These are phyloP conservation scores for Catonia carolina DNA, from an alignment of 2,888 invertebrate genomes.

Conservation along the genomic window DNA sequence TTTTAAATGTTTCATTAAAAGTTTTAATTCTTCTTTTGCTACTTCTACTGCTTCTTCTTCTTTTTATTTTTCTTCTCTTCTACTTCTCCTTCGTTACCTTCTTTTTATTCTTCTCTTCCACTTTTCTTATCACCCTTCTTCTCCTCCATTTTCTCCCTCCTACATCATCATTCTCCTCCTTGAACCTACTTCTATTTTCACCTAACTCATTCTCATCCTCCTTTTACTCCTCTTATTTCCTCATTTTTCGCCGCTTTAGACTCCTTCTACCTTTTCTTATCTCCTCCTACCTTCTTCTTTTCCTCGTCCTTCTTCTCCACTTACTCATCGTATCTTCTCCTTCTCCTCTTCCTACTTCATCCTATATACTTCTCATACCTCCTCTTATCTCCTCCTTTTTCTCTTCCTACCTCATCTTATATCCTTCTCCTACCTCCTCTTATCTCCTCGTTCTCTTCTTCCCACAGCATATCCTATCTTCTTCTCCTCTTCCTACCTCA, in stretches of 20 bases:
- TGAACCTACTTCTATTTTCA: background rate
- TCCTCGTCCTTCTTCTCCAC: background rate
- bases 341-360: background rate
- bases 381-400: background rate
- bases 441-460: background rate
- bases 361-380: background rate
- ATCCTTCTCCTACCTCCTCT: background rate
- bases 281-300: background rate
- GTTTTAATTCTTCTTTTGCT: background rate
- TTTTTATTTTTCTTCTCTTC: background rate
- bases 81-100: background rate
- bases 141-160: background rate
- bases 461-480: background rate
- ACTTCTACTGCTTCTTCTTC: background rate
- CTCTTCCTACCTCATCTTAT: background rate
- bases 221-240: background rate
- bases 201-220: background rate
- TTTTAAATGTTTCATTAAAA: too few relatives aligned
- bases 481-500: background rate
- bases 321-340: background rate
- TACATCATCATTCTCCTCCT: background rate
- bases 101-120: background rate
- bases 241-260: background rate
- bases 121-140: background rate
- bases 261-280: background rate